Base-by-base conservation (phyloP, 2,797 vertebrate genomes). In the Muraenolepis orangiensis region DNA sequence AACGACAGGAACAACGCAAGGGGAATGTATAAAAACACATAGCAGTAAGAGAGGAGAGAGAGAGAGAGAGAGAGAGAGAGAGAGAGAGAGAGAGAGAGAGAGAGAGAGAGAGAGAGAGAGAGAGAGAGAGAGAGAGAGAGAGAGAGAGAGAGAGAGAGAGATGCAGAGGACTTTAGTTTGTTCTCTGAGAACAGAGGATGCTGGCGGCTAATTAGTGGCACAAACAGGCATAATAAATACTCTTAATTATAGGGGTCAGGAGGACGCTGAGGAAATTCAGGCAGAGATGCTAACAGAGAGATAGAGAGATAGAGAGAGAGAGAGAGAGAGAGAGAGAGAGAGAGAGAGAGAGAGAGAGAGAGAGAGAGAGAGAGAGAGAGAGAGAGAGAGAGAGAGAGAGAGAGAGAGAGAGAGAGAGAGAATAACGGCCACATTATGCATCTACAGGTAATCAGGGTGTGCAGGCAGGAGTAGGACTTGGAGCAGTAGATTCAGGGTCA, bases 161-260 rank as follows among this genome's bases (percentile, higher is more conserved):
- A n/a, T n/a, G n/a, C n/a, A n/a, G n/a, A n/a, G n/a, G n/a, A n/a
- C n/a, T n/a, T n/a, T 6, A 61, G 57, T 26, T 7, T 23, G 3
- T 6, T 42, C 68, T 74, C 13, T 61, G 67, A 30, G 28, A 69
- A 74, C 36, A 42, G 42, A 73, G n/a, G 75, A 78, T 28, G 51
- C 14, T 28, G 66, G 28, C 4, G 66, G 66, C 75, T 72, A 72
- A 70, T 42, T 78, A 81, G 78, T 70, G 36, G 61, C 72, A 51
- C 74, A 80, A 79, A 79, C 76, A 23, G 70, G 29, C 71, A 73
- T 66, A 71, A 73, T 66, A 71, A 79, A 82, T 42, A 23, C 23
- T 66, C 16, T 69, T 74, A 72, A 77, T 80, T 80, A 76, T 42
- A 11, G 69, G 18, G 13, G 70, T 78, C 42, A 61, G 57, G 5